A percentile compares a stretch with the other conserved stretches of the same genome.
phyloP scores from a whole-genome alignment of 2,797 vertebrate genomes.

The Brachyalestes nurse region DNA sequence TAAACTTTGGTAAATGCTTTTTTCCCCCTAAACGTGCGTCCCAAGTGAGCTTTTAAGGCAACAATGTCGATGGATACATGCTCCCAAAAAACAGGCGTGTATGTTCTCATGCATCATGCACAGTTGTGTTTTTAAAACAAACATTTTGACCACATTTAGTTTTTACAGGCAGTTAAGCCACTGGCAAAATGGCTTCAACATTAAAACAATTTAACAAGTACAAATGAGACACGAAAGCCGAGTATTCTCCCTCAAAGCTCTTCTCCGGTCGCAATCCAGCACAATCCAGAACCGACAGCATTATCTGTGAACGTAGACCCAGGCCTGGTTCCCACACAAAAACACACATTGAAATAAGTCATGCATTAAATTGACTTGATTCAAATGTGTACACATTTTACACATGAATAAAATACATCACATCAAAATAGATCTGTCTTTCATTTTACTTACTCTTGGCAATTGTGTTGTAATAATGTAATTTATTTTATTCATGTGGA shows the following conservation, averaged over 20 bases:
- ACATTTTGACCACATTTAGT: constrained; percentile 20
- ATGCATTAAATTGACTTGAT: not conserved
- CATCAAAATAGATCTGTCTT: not conserved
- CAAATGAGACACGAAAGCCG: not conserved
- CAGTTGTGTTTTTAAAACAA: not conserved
- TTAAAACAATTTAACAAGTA: not conserved
- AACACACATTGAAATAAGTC: not conserved
- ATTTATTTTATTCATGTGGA: too few species aligned
- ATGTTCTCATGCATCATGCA: constrained; percentile 56
- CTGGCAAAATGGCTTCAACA: constrained; percentile 9
- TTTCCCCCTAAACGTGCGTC: constrained; percentile 17
- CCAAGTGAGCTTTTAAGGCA: constrained; percentile 53
- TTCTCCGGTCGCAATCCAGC: not conserved
- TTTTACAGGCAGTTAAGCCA: constrained; percentile 12
- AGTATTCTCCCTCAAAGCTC: not conserved
- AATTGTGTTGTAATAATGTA: too few species aligned
- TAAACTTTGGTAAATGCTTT: constrained; percentile 58
- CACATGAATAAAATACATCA: not conserved
- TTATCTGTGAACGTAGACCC: not conserved
- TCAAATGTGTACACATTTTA: not conserved
- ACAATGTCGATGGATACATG: constrained; percentile 51
- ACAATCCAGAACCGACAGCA: not conserved
- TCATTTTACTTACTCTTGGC: not conserved
- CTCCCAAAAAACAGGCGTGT: constrained; percentile 18
- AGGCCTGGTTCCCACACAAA: not conserved